Conservation (phyloP, 2,888 invertebrate species). For the Pollenia labialis region DNA sequence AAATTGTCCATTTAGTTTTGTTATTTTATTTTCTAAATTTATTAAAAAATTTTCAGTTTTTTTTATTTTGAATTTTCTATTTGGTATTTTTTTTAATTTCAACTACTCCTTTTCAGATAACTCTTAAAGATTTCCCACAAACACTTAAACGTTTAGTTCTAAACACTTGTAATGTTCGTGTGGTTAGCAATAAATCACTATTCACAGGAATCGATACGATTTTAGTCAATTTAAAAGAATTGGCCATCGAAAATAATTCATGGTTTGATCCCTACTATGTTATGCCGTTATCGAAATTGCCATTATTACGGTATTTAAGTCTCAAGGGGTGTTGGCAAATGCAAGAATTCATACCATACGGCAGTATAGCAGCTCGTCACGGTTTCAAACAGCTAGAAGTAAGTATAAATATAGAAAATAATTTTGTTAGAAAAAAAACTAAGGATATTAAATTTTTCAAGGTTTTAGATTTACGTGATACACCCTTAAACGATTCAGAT, state of each 20-base stretch:
- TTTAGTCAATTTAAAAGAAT: conserved; percentile 83
- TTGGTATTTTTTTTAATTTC: too few species aligned
- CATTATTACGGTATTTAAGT: conserved; percentile 86
- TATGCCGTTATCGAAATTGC: conserved; percentile 89
- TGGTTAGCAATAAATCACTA: conserved; percentile 79
- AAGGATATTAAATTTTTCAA: background rate
- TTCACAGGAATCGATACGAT: conserved; percentile 82
- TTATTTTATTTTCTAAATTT: too few species aligned
- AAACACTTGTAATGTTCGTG: conserved; percentile 80
- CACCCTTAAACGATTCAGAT: conserved; percentile 86
- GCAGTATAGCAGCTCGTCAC: conserved; percentile 89
- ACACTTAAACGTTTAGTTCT: conserved; percentile 86
- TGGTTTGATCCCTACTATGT: conserved; percentile 91
- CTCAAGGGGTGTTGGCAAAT: conserved; percentile 88
- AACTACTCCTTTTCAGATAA: conserved; percentile 84
- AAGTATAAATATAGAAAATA: conserved; percentile 9
- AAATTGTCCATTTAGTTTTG: too few species aligned
- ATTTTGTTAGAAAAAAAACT: background rate
- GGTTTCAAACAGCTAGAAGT: conserved; percentile 85
- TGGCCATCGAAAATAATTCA: conserved; percentile 89
- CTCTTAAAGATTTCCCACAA: conserved; percentile 87
- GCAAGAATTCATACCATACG: conserved; percentile 90
- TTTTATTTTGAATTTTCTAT: too few species aligned
- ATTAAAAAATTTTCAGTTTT: too few species aligned
- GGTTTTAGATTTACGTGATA: conserved; percentile 86